Base-by-base conservation (phyloP, 2,797 vertebrate genomes). In the Botia kubotai region DNA sequence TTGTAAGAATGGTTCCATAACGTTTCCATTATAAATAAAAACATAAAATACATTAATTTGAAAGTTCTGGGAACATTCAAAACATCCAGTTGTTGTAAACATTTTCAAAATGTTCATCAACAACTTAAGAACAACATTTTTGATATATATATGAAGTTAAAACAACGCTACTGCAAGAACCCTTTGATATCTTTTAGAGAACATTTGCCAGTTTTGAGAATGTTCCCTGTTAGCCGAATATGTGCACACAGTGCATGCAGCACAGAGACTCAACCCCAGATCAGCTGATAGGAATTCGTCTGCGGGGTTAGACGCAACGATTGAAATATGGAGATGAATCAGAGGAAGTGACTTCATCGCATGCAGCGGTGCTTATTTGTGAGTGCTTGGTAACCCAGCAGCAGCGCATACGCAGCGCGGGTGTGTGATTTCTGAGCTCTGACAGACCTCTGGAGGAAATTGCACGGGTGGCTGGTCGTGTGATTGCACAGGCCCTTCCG, bases 371-470 rank as follows among this genome's bases (percentile, higher is more conserved):
- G 80, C 81, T 83, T 86, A 78, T 86, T 86, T 82, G 74, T 72
- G 76, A 80, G 83, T 79, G 71, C 72, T 82, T 67, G 72, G 77
- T 85, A 89, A 83, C 82, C 84, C 69, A 57, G 82, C 36, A 76
- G 78, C 29, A 68, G 75, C 10, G 7, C 46, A 62, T 67, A 39
- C 55, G 77, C 63, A 52, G 76, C 67, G 43, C 79, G 74, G 43
- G 78, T 82, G 85, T 81, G 86, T 88, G 82, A 87, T 87, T 86
- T 87, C 83, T 85, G 75, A 84, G 83, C 84, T 82, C 82, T 87
- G 87, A 87, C 86, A 86, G 79, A 81, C 81, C 79, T 60, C 58
- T 76, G 79, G 86, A 87, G 85, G 85, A 88, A 89, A 88, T 85
- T 85, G 87, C 83, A 84, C 6, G 85, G 87, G 83, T 86, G 87